Conservation (phyloP, 2,888 invertebrate species). For the Monochamus alternatus region DNA sequence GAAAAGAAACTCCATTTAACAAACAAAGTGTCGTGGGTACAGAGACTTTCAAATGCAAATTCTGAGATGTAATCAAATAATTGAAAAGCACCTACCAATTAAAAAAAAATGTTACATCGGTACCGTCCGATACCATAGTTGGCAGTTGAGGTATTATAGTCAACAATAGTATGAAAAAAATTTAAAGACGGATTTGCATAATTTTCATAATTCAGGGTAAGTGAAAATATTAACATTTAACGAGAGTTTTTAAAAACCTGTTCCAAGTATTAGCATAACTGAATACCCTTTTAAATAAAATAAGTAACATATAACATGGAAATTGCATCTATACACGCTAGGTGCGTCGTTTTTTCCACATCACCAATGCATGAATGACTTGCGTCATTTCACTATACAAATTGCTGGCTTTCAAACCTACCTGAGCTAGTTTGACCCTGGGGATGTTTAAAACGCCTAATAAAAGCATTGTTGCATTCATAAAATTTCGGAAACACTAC, state of each 20-base stretch:
- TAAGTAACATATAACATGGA: background rate
- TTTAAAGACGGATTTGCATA: background rate
- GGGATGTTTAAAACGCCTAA: background rate
- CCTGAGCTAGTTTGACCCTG: background rate
- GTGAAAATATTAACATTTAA: slow-evolving; percentile 13
- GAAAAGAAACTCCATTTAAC: background rate
- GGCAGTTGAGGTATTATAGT: background rate
- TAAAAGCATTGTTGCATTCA: background rate
- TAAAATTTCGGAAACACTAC: background rate
- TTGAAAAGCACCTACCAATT: slow-evolving; percentile 10
- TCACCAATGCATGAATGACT: background rate
- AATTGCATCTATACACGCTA: slow-evolving; percentile 8
- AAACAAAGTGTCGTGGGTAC: background rate
- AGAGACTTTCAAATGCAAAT: slow-evolving; percentile 23
- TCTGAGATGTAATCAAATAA: slow-evolving; percentile 17
- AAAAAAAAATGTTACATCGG: slow-evolving; percentile 14
- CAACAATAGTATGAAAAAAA: background rate
- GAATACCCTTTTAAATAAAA: slow-evolving; percentile 12
- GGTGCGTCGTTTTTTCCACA: background rate
- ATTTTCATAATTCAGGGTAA: slow-evolving; percentile 12
- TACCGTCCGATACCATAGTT: background rate
- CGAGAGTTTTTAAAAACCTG: slow-evolving; percentile 7
- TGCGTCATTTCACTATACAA: background rate
- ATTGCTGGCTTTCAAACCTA: background rate
- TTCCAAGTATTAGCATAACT: background rate